These are phyloP conservation scores for Noctua janthe DNA, from an alignment of 2,888 invertebrate genomes.

Conservation along the genomic window DNA sequence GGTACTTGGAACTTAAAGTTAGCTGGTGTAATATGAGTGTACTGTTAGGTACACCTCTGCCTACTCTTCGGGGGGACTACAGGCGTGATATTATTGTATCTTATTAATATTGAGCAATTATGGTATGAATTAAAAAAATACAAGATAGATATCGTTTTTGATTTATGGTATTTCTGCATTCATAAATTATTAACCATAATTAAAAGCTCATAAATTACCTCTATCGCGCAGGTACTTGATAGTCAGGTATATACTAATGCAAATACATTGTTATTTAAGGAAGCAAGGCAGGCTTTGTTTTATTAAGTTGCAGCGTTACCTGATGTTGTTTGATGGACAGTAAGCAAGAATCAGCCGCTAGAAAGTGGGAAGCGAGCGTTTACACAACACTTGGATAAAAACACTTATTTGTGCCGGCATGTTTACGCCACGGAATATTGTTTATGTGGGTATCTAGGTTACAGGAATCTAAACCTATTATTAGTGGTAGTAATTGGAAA, in stretches of 20 bases:
- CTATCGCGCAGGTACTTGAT: not conserved
- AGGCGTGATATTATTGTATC: not conserved
- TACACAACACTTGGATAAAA: conserved; percentile 70
- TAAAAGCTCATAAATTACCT: not conserved
- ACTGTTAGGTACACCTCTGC: not conserved
- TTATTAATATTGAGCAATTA: not conserved
- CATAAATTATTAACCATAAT: conserved; percentile 1
- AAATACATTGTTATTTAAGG: conserved; percentile 34
- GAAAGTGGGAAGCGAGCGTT: conserved; percentile 73
- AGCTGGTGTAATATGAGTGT: not conserved
- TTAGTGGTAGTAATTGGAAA: conserved; percentile 19
- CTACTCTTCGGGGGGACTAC: not conserved
- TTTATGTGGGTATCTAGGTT: conserved; percentile 60
- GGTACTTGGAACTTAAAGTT: not conserved
- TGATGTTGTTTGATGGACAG: conserved; percentile 58
- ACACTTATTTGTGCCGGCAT: conserved; percentile 51
- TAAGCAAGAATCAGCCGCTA: conserved; percentile 58
- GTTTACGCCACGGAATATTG: conserved; percentile 29
- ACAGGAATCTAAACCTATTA: conserved; percentile 28
- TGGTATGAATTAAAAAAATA: not conserved
- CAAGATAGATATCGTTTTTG: conserved; percentile 1
- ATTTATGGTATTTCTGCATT: not conserved
- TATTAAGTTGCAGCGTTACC: conserved; percentile 57
- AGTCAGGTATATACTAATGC: conserved; percentile 2
- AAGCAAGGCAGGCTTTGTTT: conserved; percentile 55